Evolutionary conservation across 2,797 vertebrate species (phyloP).

Genomic region (Poecilia wingei): DNA sequence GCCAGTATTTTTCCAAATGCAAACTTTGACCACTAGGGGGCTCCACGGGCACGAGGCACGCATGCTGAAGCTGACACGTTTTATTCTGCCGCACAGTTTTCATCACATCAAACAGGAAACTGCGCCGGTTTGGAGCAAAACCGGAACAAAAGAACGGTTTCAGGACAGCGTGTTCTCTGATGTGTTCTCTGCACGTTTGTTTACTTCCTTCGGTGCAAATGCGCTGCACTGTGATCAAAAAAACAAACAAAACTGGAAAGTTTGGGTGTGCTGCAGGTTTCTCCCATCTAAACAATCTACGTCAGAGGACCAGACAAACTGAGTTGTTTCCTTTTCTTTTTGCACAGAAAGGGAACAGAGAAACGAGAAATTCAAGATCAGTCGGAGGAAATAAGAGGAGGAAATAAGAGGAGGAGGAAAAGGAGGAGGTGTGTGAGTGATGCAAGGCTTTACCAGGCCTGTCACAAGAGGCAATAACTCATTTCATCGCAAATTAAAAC

Average conservation of each 20-base stretch:
- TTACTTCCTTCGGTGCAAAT: conserved; percentile 27
- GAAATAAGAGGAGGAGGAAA: background rate
- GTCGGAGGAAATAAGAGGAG: background rate
- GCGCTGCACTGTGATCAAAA: too few species aligned
- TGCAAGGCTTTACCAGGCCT: background rate
- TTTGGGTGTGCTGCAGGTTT: conserved; percentile 36
- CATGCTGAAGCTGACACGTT: conserved; percentile 1
- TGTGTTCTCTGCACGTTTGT: conserved; percentile 4
- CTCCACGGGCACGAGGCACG: conserved; percentile 38
- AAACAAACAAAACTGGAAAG: background rate
- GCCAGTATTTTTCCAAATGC: conserved; percentile 26
- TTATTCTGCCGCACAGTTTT: background rate
- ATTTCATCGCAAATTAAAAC: too few species aligned
- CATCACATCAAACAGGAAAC: conserved; percentile 47
- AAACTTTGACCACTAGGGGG: conserved; percentile 66
- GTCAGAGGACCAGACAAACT: background rate
- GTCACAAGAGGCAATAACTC: too few species aligned
- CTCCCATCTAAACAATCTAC: conserved; percentile 41
- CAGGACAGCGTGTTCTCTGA: conserved; percentile 21
- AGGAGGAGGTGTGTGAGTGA: background rate
- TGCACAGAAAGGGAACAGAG: conserved; percentile 19
- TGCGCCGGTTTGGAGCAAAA: background rate
- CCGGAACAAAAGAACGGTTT: background rate
- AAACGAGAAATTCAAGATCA: conserved; percentile 11
- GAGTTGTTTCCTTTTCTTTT: conserved; percentile 41